These are phyloP conservation scores for Drosophila sordidapex DNA, from an alignment of 2,888 invertebrate species.

Conservation along the genomic window DNA sequence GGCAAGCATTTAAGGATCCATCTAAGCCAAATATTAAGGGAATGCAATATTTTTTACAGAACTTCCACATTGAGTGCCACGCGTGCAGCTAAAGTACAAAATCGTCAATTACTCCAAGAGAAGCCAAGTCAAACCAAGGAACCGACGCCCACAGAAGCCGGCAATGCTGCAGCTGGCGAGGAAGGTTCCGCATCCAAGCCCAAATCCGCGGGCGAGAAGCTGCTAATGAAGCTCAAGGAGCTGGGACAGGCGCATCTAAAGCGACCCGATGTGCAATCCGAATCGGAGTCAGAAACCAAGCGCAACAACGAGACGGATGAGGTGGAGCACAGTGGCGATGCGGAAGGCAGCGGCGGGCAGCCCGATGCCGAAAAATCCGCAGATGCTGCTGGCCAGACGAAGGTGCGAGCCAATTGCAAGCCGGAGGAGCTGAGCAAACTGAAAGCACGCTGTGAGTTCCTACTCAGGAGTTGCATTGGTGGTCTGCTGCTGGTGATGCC, in stretches of 20 bases:
- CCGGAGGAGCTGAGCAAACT: constrained; percentile 91
- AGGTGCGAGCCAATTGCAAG: constrained; percentile 91
- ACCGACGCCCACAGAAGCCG: constrained; percentile 40
- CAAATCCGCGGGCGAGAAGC: constrained; percentile 69
- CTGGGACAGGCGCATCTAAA: constrained; percentile 64
- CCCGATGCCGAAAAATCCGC: constrained; percentile 25
- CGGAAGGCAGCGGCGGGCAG: constrained; percentile 55
- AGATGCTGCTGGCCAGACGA: constrained; percentile 73
- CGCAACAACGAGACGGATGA: constrained; percentile 61
- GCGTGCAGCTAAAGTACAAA: constrained; percentile 83
- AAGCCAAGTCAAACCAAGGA: constrained; percentile 81
- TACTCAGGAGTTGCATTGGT: constrained; percentile 93
- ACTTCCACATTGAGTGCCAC: constrained; percentile 83
- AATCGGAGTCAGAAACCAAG: constrained; percentile 22
- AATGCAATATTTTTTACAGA: constrained; percentile 45
- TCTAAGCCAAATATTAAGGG: neutral
- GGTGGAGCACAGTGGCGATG: constrained; percentile 48
- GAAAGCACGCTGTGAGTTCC: constrained; percentile 89
- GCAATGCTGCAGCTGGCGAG: constrained; percentile 24
- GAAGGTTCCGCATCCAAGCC: constrained; percentile 64
- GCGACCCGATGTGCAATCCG: constrained; percentile 9
- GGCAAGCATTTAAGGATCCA: constrained; percentile 51
- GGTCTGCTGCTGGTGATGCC: constrained; percentile 92
- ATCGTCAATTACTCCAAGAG: constrained; percentile 84
- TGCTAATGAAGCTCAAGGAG: constrained; percentile 67